Evolutionary conservation across 2,113 vertebrate genomes (phyloP).

Genomic region (Nyctibius bracteatus): DNA sequence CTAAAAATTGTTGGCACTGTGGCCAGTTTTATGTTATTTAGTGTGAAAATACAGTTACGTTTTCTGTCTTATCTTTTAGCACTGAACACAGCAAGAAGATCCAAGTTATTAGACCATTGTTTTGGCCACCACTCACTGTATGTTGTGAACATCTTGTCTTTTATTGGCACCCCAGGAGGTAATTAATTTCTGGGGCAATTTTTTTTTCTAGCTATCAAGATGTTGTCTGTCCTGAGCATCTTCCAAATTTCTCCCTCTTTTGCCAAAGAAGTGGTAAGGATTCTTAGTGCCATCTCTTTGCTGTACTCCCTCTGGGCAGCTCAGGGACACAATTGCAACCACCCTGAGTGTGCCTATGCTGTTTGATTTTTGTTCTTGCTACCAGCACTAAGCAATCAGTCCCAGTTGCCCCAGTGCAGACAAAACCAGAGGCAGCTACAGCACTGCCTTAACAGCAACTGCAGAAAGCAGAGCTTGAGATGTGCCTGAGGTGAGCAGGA

Average conservation of each 20-base stretch:
- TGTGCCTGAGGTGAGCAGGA: neutral
- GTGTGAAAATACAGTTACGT: neutral
- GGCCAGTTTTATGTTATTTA: neutral
- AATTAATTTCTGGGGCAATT: neutral
- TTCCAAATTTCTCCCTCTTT: neutral
- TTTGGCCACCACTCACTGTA: neutral
- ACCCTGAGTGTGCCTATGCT: neutral
- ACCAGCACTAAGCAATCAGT: neutral
- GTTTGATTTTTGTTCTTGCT: neutral
- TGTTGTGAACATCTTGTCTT: neutral
- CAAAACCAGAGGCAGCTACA: neutral
- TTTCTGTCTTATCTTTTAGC: neutral
- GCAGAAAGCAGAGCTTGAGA: neutral
- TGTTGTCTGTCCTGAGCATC: neutral
- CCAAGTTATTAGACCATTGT: neutral
- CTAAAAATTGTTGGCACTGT: neutral
- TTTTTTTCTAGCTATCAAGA: neutral
- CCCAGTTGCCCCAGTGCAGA: neutral
- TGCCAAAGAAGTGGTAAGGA: neutral
- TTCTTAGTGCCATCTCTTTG: neutral
- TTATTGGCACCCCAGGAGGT: neutral
- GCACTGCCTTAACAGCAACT: neutral
- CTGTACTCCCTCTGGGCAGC: neutral
- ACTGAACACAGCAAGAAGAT: neutral
- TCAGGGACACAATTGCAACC: neutral